Evolutionary conservation across 2,113 vertebrate species (phyloP).

Genomic region (Axis porcinus): DNA sequence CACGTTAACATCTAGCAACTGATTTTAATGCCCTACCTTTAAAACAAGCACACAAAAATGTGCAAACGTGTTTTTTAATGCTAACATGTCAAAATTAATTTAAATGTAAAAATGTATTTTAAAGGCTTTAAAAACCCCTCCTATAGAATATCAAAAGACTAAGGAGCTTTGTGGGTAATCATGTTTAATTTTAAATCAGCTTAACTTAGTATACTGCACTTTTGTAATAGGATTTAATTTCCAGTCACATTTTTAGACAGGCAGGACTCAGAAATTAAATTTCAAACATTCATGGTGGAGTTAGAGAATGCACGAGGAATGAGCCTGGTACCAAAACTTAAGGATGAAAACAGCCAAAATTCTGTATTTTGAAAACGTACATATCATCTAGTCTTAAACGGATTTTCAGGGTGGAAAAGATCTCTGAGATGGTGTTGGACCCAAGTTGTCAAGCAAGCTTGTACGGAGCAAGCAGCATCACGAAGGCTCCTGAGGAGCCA

Average conservation of each 20-base stretch:
- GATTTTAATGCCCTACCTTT: not conserved
- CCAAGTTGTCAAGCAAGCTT: no score
- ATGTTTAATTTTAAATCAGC: not conserved
- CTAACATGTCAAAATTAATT: not conserved
- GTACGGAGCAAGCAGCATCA: not conserved
- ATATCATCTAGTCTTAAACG: no score
- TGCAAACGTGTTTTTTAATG: not conserved
- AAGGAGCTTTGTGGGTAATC: not conserved
- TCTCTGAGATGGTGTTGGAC: no score
- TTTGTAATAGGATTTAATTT: no score
- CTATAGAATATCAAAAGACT: not conserved
- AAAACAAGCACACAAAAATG: not conserved
- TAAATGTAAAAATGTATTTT: not conserved
- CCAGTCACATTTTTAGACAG: not conserved
- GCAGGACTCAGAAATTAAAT: not conserved
- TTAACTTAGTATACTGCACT: fast-evolving
- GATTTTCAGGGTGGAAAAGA: not conserved
- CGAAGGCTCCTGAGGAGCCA: not conserved
- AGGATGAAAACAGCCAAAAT: not conserved
- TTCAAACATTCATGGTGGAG: not conserved
- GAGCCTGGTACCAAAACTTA: not conserved
- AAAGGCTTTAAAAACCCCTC: not conserved
- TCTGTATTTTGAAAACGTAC: fast-evolving
- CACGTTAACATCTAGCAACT: not conserved
- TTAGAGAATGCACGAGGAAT: fast-evolving